Evolutionary conservation across 2,888 invertebrate species (phyloP).

Genomic region (Xestobium rufovillosum): DNA sequence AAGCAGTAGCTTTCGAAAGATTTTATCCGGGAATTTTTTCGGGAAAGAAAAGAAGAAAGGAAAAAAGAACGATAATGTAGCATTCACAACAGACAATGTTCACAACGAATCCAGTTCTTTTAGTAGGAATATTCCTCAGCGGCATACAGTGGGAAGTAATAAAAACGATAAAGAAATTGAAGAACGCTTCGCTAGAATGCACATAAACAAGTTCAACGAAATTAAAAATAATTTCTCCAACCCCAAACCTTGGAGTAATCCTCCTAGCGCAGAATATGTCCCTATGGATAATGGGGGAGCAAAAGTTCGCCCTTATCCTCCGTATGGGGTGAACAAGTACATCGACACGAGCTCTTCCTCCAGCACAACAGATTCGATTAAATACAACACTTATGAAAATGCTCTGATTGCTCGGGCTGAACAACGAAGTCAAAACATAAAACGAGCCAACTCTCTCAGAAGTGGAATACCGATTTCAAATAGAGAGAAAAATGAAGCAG

Average conservation of each 20-base stretch:
- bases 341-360: constrained; percentile 40
- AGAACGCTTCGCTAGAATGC: constrained; percentile 33
- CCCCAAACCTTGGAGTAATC: constrained; percentile 12
- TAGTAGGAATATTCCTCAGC: constrained; percentile 29
- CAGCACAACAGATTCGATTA: constrained; percentile 38
- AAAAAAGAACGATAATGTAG: constrained; percentile 34
- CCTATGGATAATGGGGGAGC: constrained; percentile 29
- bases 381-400: constrained; percentile 30
- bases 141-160: constrained; percentile 28
- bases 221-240: constrained; percentile 31
- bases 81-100: constrained; percentile 31
- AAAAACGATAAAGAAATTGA: constrained; percentile 20
- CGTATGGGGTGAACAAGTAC: constrained; percentile 29
- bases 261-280: constrained; percentile 27
- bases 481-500: constrained; percentile 14
- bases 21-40: constrained; percentile 34
- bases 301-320: constrained; percentile 20
- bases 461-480: constrained; percentile 18
- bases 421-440: constrained; percentile 18
- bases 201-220: constrained; percentile 33
- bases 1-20: constrained; percentile 34
- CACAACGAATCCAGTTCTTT: constrained; percentile 38
- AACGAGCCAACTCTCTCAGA: constrained; percentile 10
- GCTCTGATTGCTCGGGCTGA: constrained; percentile 26
- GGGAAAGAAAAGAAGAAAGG: constrained; percentile 41